phyloP scores from a whole-genome alignment of 2,113 vertebrate species.

The Eptesicus fuscus region DNA sequence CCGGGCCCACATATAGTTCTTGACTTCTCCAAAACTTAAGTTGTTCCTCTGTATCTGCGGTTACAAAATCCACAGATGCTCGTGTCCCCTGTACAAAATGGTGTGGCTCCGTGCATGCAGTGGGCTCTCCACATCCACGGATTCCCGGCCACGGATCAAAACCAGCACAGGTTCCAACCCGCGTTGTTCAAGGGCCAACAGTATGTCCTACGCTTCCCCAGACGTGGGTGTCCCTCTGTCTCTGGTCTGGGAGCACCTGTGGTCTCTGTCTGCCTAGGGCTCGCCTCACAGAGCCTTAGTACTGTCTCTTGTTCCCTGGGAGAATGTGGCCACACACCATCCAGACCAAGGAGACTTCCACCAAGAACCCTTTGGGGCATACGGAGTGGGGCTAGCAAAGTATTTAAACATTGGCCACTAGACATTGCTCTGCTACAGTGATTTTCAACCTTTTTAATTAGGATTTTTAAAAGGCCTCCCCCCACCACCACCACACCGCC shows the following conservation, averaged over 20 bases:
- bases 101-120: neutral
- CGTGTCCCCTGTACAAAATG: neutral
- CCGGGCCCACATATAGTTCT: neutral
- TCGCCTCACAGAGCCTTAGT: neutral
- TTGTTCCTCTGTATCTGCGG: neutral
- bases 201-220: neutral
- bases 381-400: neutral
- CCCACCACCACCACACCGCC: no score
- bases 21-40: neutral
- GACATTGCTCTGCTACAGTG: neutral
- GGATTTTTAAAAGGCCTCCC: no score
- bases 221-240: neutral
- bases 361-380: no score
- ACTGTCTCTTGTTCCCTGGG: neutral
- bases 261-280: neutral
- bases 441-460: neutral
- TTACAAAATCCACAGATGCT: neutral
- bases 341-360: neutral
- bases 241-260: neutral
- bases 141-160: neutral
- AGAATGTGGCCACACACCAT: neutral
- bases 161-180: neutral
- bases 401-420: neutral
- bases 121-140: neutral
- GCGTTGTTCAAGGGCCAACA: neutral